These are phyloP conservation scores for Remorina albescens DNA, from an alignment of 2,797 vertebrate genomes.

Conservation along the genomic window DNA sequence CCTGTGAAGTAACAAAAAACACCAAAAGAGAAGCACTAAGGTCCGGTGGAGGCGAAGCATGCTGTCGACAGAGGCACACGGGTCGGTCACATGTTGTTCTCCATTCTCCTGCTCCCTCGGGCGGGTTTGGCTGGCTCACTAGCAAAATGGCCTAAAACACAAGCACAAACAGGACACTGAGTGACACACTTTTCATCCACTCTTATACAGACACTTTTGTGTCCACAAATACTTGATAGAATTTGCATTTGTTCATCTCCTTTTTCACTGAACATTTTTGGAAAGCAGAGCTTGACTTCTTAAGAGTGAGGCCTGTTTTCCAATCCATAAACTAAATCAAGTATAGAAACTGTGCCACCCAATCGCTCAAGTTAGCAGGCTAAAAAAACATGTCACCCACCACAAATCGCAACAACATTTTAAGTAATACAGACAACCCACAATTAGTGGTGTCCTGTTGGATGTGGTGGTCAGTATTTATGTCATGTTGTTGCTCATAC, in stretches of 20 bases:
- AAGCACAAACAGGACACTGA: slow-evolving; percentile 64
- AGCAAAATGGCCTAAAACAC: slow-evolving; percentile 72
- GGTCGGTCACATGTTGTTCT: slow-evolving; percentile 81
- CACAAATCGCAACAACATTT: slow-evolving; percentile 64
- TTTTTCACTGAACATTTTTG: slow-evolving; percentile 36
- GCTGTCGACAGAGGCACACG: slow-evolving; percentile 72
- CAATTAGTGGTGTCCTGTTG: slow-evolving; percentile 70
- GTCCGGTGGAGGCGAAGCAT: slow-evolving; percentile 79
- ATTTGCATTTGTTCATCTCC: slow-evolving; percentile 47
- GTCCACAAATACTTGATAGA: slow-evolving; percentile 26
- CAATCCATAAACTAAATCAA: slow-evolving; percentile 44
- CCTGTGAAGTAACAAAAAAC: slow-evolving; percentile 64
- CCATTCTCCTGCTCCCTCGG: slow-evolving; percentile 66
- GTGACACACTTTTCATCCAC: slow-evolving; percentile 67
- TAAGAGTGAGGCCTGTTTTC: slow-evolving; percentile 52
- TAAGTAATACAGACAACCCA: slow-evolving; percentile 48
- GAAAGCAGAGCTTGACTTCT: slow-evolving; percentile 19
- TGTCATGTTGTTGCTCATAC: slow-evolving; percentile 58
- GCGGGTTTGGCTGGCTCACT: slow-evolving; percentile 43
- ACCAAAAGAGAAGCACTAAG: slow-evolving; percentile 74
- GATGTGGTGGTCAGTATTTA: slow-evolving; percentile 69
- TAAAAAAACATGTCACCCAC: slow-evolving; percentile 44
- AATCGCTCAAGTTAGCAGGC: slow-evolving; percentile 52
- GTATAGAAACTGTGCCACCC: slow-evolving; percentile 47
- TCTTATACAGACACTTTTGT: slow-evolving; percentile 36